Evolutionary conservation across 2,888 invertebrate species (phyloP), one percentile per base, ranked within the genome.

Genomic region (Hanleya hanleyi): DNA sequence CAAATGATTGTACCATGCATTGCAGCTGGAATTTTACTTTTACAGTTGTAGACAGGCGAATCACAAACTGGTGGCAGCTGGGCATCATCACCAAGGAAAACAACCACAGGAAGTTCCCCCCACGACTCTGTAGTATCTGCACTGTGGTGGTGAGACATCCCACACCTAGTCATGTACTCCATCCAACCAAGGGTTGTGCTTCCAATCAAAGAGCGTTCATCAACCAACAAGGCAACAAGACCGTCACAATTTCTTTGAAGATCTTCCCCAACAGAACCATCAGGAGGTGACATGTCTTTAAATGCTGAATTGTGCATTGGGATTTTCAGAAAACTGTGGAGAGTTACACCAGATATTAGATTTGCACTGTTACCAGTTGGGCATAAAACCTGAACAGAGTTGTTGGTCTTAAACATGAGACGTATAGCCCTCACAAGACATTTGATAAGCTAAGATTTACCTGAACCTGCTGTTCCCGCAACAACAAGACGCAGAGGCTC

Each of bases 291-390:
- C 78, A 78, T 74, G 32, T 80, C 81, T 47, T 71, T 66, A 7
- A 18, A 74, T 15, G 35, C 41, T 41, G 50, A 64, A 37, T 57
- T 29, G 33, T 12, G 41, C 36, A 76, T 77, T 37, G 79, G 77
- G 35, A 80, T 62, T 72, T 80, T 77, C 7, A 81, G 57, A 64
- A 79, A 79, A 38, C 73, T 76, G 51, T 79, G 76, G 9, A 76
- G 26, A 12, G 80, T 81, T 9, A 69, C 70, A 33, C 80, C 79
- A 33, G 64, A 67, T 22, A 80, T 77, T 3, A 82, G 12, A 49
- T 81, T 78, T 12, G 80, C 77, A 75, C 77, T 81, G 67, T 73
- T 81, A 5, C 79, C 80, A 62, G 77, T 80, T 2, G 79, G 80
- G 68, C 79, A 79, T 18, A 79, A 9, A n/a, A n/a, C n/a, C n/a